Conservation (phyloP, 2,888 invertebrate species). For the Mechanitis messenoides region DNA sequence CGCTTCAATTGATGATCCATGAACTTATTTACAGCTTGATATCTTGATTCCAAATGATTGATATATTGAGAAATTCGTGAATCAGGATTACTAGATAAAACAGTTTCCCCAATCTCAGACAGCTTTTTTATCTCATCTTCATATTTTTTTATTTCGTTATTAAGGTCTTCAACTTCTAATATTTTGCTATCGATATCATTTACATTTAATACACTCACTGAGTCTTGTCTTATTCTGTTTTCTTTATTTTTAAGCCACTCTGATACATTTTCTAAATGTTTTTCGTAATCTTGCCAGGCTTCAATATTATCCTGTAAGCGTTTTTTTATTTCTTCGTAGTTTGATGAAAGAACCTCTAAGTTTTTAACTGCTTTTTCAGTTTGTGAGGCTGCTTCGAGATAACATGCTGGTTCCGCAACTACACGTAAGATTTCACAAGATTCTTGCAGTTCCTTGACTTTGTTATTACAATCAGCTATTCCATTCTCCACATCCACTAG, state of each 20-base stretch:
- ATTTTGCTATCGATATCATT: conserved; percentile 83
- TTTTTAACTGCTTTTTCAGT: conserved; percentile 83
- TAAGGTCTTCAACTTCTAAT: conserved; percentile 78
- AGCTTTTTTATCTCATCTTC: conserved; percentile 81
- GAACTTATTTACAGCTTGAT: conserved; percentile 84
- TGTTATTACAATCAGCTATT: conserved; percentile 81
- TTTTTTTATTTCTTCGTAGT: conserved; percentile 81
- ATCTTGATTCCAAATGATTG: conserved; percentile 84
- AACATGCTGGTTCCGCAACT: conserved; percentile 83
- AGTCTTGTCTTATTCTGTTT: conserved; percentile 83
- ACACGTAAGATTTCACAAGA: conserved; percentile 83
- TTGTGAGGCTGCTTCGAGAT: conserved; percentile 81
- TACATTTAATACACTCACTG: conserved; percentile 82
- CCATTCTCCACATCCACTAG: conserved; percentile 85
- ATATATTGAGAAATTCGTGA: conserved; percentile 88
- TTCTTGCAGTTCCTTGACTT: conserved; percentile 81
- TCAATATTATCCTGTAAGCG: conserved; percentile 82
- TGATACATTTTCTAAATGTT: conserved; percentile 82
- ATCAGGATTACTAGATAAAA: conserved; percentile 87
- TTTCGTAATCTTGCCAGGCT: conserved; percentile 89
- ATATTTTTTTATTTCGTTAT: conserved; percentile 79
- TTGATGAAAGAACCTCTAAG: conserved; percentile 81
- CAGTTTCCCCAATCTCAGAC: conserved; percentile 80
- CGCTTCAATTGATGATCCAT: conserved; percentile 82
- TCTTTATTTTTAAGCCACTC: conserved; percentile 89